phyloP scores from a whole-genome alignment of 2,888 invertebrate genomes.

The Lasioglossum pauxillum region DNA sequence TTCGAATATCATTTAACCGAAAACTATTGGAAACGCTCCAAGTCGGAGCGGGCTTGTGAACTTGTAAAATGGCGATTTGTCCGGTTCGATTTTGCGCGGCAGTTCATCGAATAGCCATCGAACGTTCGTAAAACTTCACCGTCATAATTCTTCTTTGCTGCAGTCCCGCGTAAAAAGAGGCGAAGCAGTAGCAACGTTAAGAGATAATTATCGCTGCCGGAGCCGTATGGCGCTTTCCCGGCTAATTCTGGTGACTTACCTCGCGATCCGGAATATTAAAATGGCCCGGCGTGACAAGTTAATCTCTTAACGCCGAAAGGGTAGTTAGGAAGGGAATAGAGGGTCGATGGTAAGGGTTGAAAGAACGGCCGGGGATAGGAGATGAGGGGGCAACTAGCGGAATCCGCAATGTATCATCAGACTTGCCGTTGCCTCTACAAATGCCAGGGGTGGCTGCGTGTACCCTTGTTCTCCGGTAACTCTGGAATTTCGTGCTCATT shows the following conservation, averaged over 20 bases:
- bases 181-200: slow-evolving; percentile 63
- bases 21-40: slow-evolving; percentile 40
- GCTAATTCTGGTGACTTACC: slow-evolving; percentile 71
- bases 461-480: slow-evolving; percentile 43
- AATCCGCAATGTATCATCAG: slow-evolving; percentile 73
- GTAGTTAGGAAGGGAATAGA: slow-evolving; percentile 56
- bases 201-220: slow-evolving; percentile 67
- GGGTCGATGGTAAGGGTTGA: slow-evolving; percentile 62
- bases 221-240: slow-evolving; percentile 65
- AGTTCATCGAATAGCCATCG: slow-evolving; percentile 49
- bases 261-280: slow-evolving; percentile 75
- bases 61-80: slow-evolving; percentile 46
- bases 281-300: slow-evolving; percentile 77
- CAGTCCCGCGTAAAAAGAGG: slow-evolving; percentile 18
- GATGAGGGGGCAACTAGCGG: slow-evolving; percentile 47
- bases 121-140: slow-evolving; percentile 14
- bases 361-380: slow-evolving; percentile 57
- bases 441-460: slow-evolving; percentile 66
- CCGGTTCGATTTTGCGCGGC: slow-evolving; percentile 26
- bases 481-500: slow-evolving; percentile 29
- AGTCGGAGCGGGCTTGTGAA: slow-evolving; percentile 1
- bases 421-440: slow-evolving; percentile 59
- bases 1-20: slow-evolving; percentile 21
- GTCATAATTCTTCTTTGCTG: slow-evolving; percentile 41
- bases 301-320: slow-evolving; percentile 78